Evolutionary conservation across 2,113 vertebrate genomes (phyloP), one percentile per base, ranked within the genome.

Genomic region (Sapajus apella): DNA sequence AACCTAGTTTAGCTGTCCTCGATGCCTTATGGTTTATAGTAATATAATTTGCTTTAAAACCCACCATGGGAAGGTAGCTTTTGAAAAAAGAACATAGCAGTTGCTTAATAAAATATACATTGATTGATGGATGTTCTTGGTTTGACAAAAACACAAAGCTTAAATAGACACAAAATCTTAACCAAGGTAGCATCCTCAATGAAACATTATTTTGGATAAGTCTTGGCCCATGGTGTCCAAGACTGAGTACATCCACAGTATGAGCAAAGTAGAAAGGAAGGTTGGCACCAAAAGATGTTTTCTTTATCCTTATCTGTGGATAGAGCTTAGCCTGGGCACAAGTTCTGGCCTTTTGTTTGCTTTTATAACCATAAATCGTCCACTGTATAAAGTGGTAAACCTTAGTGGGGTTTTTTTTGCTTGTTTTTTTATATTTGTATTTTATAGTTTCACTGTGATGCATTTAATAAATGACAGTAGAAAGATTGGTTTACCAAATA

Each of bases 381-480:
- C 23, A 64, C 2, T 93, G 20, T 89, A 40, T 82, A 50, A 88
- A 86, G n/a, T 66, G 0, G 30, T 40, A 81, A 85, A 52, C 66
- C 10, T 90, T 9, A 16, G 73, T 40, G 21, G 9, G 3, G 13
- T 45, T 45, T 45, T 23, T 72, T 70, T 89, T 20, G 30, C 37
- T 90, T 73, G 76, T 70, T 97, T 97, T 92, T 92, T 12, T 10
- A 56, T 43, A 68, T 85, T 91, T 73, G 9, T 77, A 76, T 91
- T 96, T 94, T 93, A 55, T 66, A 91, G 18, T 91, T 96, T 87
- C 4, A 77, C 40, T 87, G 84, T 70, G 85, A 90, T 92, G 18
- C 9, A 66, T 87, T 93, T 93, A 79, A 87, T 94, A 96, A 94
- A 80, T 55, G 70, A 79, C 3, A 70, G 27, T 25, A 55, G 23